Evolutionary conservation across 1,140 invertebrate genomes (phyloP), one percentile per base, ranked within the genome.

Genomic region (Galleria mellonella): DNA sequence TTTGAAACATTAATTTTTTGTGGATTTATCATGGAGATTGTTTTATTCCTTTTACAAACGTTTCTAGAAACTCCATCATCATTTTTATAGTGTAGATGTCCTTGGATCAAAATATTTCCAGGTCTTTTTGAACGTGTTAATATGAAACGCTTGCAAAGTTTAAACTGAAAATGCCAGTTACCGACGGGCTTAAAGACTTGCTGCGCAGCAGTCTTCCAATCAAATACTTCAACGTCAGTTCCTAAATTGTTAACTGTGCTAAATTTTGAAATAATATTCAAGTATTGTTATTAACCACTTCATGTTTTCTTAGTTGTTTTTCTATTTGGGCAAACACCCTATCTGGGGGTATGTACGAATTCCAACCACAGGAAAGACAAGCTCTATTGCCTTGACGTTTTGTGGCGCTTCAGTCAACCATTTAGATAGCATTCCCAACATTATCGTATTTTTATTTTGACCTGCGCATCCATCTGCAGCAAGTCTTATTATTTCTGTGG

Each of bases 321-420:
- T 73, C 59, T 47, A 52, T 56, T 9, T 38, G n/a, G 1, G 49
- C 70, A 56, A 73, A 76, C 1, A 76, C 62, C 29, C 63, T 46
- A 38, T 69, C 68, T 1, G 70, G 55, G 2, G 68, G 65, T 11
- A 76, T 54, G 43, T 58, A 73, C 7, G 48, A 62, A 43, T 73
- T 9, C 68, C 65, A 7, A 46, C 47, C 10, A 72, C 45, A 12
- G 70, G 70, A 51, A 69, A 75, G 36, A 66, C 44, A 8, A 64
- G 11, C 48, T 72, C 47, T 8, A 76, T 17, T 45, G 39, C 13
- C 31, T 62, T 47, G 0, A 72, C 31, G 27, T 51, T 39, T 14
- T 28, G 2, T 9, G 64, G 50, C n/a, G n/a, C n/a, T 31, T 33
- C 14, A 2, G 57, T 28, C 48, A 58, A 52, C 37, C 54, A 50